Evolutionary conservation across 2,113 vertebrate genomes (phyloP).

Genomic region (Percina caprodes): DNA sequence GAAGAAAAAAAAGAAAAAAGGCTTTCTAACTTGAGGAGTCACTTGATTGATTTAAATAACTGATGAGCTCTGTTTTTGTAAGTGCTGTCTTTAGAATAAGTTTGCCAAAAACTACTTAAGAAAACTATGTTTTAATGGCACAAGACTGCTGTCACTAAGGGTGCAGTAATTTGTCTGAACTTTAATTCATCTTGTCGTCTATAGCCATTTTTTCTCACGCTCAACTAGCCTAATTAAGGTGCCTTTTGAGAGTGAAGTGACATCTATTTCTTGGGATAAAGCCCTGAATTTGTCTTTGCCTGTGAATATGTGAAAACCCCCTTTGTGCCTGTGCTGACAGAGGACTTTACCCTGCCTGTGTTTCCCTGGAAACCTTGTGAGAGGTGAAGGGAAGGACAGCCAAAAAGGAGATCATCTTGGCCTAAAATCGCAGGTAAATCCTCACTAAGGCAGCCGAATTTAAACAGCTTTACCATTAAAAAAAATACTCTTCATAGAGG

Average conservation of each 20-base stretch:
- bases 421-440: constrained; percentile 80
- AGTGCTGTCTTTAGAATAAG: constrained; percentile 32
- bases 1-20: constrained; percentile 14
- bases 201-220: constrained; percentile 66
- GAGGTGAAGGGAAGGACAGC: constrained; percentile 83
- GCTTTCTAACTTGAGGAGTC: constrained; percentile 30
- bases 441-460: constrained; percentile 66
- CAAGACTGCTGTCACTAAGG: constrained; percentile 30
- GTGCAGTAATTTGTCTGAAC: constrained; percentile 67
- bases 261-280: constrained; percentile 74
- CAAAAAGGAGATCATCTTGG: constrained; percentile 78
- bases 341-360: constrained; percentile 67
- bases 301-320: constrained; percentile 67
- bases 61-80: constrained; percentile 28
- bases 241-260: constrained; percentile 74
- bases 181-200: constrained; percentile 68
- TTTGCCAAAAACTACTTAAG: constrained; percentile 40
- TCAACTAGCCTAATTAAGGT: constrained; percentile 74
- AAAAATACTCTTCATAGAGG: constrained; percentile 52
- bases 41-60: constrained; percentile 44
- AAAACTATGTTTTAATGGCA: constrained; percentile 51
- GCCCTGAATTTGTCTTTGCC: constrained; percentile 73
- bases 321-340: constrained; percentile 66
- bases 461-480: constrained; percentile 72
- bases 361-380: constrained; percentile 81